phyloP scores from a whole-genome alignment of 2,797 vertebrate genomes.

The Esox lucius region DNA sequence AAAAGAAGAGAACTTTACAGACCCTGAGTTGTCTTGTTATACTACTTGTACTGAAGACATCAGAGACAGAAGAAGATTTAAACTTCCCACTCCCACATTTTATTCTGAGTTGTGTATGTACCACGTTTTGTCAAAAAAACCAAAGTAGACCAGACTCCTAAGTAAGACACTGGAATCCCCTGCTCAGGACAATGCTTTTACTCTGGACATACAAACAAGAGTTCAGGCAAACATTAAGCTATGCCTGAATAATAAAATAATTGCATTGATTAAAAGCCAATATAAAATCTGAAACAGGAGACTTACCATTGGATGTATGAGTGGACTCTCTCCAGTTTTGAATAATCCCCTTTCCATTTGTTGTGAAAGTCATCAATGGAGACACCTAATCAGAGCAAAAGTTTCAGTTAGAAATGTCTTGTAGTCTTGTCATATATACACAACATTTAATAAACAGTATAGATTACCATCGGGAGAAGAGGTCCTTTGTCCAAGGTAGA shows the following conservation, averaged over 20 bases:
- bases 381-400: slow-evolving; percentile 65
- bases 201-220: no score
- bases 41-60: no score
- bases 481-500: slow-evolving; percentile 77
- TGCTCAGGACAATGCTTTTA: no score
- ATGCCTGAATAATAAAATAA: background rate
- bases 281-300: background rate
- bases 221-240: no score
- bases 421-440: background rate
- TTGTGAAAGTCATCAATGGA: slow-evolving; percentile 74
- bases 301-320: slow-evolving; percentile 92
- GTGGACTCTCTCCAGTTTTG: slow-evolving; percentile 80
- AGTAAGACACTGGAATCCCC: no score
- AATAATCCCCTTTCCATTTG: slow-evolving; percentile 70
- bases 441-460: background rate
- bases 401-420: background rate
- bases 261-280: background rate
- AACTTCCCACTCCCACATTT: no score
- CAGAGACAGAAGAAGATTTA: no score
- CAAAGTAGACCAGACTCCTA: no score
- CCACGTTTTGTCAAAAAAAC: no score
- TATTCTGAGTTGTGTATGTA: no score
- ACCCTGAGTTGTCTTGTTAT: no score
- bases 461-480: slow-evolving; percentile 80
- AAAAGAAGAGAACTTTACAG: no score